These are phyloP conservation scores for Seira ritae DNA, from an alignment of 2,888 invertebrate genomes.

Conservation along the genomic window DNA sequence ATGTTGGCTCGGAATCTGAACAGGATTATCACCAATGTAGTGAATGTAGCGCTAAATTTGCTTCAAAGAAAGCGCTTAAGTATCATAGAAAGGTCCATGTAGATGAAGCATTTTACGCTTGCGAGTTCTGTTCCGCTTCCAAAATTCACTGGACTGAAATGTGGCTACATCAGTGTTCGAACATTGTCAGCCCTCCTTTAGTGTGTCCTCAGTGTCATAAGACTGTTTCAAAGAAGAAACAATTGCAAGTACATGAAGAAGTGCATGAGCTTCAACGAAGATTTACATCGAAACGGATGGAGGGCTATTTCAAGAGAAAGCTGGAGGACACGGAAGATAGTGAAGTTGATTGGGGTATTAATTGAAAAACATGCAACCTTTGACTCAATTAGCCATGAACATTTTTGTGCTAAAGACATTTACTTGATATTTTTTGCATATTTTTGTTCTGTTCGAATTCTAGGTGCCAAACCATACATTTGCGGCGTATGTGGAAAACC, in stretches of 20 bases:
- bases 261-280: slow-evolving; percentile 62
- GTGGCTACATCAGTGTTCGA: slow-evolving; percentile 61
- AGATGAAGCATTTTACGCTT: slow-evolving; percentile 61
- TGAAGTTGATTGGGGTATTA: slow-evolving; percentile 53
- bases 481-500: slow-evolving; percentile 65
- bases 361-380: not conserved
- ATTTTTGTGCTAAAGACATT: no score
- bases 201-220: slow-evolving; percentile 60
- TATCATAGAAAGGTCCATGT: slow-evolving; percentile 59
- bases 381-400: no score
- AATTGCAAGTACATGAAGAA: slow-evolving; percentile 60
- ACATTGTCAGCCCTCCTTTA: slow-evolving; percentile 36
- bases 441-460: not conserved
- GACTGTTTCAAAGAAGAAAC: slow-evolving; percentile 63
- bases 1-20: slow-evolving; percentile 14
- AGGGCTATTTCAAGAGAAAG: slow-evolving; percentile 58
- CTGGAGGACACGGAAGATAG: slow-evolving; percentile 49
- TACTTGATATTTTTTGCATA: not conserved
- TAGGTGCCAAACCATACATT: slow-evolving; percentile 56
- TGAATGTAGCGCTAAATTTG: slow-evolving; percentile 30
- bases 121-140: slow-evolving; percentile 60
- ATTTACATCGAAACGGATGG: slow-evolving; percentile 61
- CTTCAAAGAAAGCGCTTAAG: slow-evolving; percentile 32
- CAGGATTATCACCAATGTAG: slow-evolving; percentile 20
- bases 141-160: slow-evolving; percentile 64